Evolutionary conservation across 2,113 vertebrate genomes (phyloP), one percentile per base, ranked within the genome.

Genomic region (Entomyzon cyanotis): DNA sequence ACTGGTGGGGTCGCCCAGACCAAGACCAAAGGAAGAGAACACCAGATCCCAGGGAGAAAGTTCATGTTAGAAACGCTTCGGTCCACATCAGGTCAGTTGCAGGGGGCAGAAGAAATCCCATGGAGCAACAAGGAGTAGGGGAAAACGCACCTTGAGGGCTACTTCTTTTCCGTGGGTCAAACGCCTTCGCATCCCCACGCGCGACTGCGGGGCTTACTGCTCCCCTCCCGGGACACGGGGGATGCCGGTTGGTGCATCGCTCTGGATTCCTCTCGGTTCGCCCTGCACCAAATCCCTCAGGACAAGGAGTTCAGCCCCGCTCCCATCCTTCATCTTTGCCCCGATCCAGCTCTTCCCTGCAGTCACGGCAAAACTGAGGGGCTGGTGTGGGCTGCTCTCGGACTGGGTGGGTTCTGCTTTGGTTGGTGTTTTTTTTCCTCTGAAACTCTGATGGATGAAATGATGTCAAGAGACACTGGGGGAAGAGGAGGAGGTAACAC

Each of bases 41-140:
- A 97, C 97, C 98, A 99, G 97, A 99, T 96, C 97, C 98, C 98
- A 96, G 98, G 89, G 94, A 98, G 96, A 98, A 98, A 97, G 98
- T 99, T 99, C 99, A 99, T 99, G 98, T 98, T 99, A 98, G 96
- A 97, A 96, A 95, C 95, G 89, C 94, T 97, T 96, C 96, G 90
- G 83, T 97, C 97, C 93, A 76, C 98, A 98, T 98, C 97, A 96
- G 98, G 97, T 96, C 97, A 94, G 90, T 95, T 89, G 93, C 91
- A 89, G 63, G 64, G 93, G 84, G 65, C 89, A 95, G 95, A 88
- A 94, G 97, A 97, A 97, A 95, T 97, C 96, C 97, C 97, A 97
- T 97, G 33, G 93, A 97, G 93, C 94, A 90, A 64, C 81, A 23
- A 6, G 65, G 14, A 84, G 53, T 79, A 16, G 56, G 52, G 35